These are phyloP conservation scores for Aphrophora alni DNA, from an alignment of 2,888 invertebrate genomes.

Conservation along the genomic window DNA sequence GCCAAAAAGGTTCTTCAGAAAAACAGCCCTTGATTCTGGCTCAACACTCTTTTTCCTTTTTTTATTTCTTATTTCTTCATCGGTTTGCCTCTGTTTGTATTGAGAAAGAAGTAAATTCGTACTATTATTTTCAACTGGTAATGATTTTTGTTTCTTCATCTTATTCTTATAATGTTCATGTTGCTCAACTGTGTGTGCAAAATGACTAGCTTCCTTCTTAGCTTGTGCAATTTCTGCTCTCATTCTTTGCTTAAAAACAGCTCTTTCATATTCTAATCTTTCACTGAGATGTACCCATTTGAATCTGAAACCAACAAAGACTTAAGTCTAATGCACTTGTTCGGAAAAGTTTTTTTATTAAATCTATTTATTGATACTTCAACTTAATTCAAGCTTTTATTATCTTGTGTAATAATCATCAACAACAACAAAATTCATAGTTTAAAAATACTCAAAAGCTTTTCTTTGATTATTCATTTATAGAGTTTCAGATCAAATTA, in stretches of 20 bases:
- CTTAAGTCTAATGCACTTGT: background rate
- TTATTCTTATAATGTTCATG: constrained; percentile 71
- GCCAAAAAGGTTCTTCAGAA: background rate
- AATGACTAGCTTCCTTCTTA: constrained; percentile 87
- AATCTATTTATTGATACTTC: too few relatives aligned
- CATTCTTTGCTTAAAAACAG: constrained; percentile 84
- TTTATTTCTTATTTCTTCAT: constrained; percentile 42
- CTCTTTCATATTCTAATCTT: constrained; percentile 89
- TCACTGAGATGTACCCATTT: constrained; percentile 97
- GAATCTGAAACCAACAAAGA: constrained; percentile 64
- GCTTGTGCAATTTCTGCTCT: constrained; percentile 89
- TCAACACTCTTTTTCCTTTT: constrained; percentile 39
- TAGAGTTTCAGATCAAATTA: too few relatives aligned
- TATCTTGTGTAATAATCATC: too few relatives aligned
- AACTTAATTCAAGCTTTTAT: too few relatives aligned
- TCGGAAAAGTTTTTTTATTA: too few relatives aligned
- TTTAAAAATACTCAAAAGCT: too few relatives aligned
- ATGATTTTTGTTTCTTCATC: constrained; percentile 41
- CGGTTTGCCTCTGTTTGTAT: constrained; percentile 47
- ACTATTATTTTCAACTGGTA: background rate
- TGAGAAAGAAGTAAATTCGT: background rate
- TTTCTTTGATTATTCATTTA: too few relatives aligned
- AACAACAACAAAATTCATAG: too few relatives aligned
- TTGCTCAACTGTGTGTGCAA: constrained; percentile 81
- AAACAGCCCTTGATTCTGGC: background rate